Base-by-base conservation (phyloP, 2,797 vertebrate genomes). In the Potorous gilbertii region DNA sequence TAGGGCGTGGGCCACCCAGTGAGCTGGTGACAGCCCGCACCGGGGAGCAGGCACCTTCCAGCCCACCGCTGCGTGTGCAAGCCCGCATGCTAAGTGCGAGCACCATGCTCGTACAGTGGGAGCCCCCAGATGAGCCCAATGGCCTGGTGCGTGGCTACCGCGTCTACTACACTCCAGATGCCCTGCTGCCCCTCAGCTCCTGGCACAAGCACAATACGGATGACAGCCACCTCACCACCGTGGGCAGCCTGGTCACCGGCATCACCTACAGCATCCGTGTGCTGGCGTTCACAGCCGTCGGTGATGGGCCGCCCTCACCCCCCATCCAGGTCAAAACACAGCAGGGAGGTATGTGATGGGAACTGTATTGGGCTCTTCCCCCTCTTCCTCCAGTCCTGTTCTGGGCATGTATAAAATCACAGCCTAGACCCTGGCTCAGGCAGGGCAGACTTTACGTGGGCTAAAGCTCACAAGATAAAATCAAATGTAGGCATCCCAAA, bases 31-130 rank as follows among this genome's bases (percentile, higher is more conserved):
- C 99, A 95, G 99, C 99, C 0, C 99, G 99, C n/a, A 99, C 99
- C 0, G 99, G 99, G 28, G 99, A 99, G 94, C 99, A 99, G 97
- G 99, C 99, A 0, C 99, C 99, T 16, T 99, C 99, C 3, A 99
- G 99, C 11, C 99, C 99, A 0, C 99, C 99, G 0, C 99, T 99
- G 93, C 99, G 99, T 0, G 98, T 99, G 6, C 99, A 99, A 98
- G 99, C 99, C 0, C 99, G 99, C 74, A 99, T 99, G 99, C 98
- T 99, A 96, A 99, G 99, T 0, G 99, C 99, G 97, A 99, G 99
- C 98, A 99, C 99, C 92, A 99, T 99, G 99, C 98, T 99, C 96
- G 99, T 99, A 10, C 99, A 99, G 96, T 99, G 99, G 99, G 99
- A 99, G 94, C 99, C 99, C 0, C 99, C 99, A 0, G 99, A 99